Percentiles rank a stretch among this genome's conserved stretches.
phyloP scores from a whole-genome alignment of 64 coral and sea anemone species.

The Exaiptasia diaphana region DNA sequence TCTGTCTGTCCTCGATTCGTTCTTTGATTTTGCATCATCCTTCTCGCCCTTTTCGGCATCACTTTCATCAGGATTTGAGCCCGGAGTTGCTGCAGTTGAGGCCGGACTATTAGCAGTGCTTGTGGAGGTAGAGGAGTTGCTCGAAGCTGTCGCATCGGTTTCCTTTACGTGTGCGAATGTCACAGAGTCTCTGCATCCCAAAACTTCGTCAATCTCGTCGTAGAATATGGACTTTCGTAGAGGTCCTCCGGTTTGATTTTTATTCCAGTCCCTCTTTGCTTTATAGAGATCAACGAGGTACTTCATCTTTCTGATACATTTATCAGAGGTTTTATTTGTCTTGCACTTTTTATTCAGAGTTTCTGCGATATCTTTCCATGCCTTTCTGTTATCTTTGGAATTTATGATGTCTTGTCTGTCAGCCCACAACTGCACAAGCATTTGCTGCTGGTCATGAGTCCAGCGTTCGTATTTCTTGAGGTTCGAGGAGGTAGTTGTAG shows the following conservation, averaged over 20 bases:
- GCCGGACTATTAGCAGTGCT: background rate
- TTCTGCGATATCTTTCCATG: background rate
- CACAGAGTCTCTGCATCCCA: slow-evolving; percentile 31
- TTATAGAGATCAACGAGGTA: slow-evolving; percentile 15
- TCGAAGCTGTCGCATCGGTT: no score
- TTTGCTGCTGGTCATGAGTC: background rate
- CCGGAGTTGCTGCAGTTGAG: no score
- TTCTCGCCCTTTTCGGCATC: no score
- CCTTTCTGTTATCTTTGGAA: background rate
- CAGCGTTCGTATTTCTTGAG: background rate
- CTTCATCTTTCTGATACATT: slow-evolving; percentile 23
- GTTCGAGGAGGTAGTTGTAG: background rate
- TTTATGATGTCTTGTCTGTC: background rate
- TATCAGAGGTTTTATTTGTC: background rate
- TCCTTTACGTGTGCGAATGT: background rate
- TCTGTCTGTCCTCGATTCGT: no score
- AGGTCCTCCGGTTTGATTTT: slow-evolving; percentile 19
- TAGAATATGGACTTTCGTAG: slow-evolving; percentile 8
- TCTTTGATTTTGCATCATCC: no score
- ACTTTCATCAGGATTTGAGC: no score
- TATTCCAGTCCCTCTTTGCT: slow-evolving; percentile 44
- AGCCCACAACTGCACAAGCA: background rate
- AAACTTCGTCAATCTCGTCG: slow-evolving; percentile 22
- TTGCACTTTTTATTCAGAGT: no score
- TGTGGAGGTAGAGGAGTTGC: background rate